phyloP scores from a whole-genome alignment of 2,888 invertebrate species.

The Ennomos quercinarius region DNA sequence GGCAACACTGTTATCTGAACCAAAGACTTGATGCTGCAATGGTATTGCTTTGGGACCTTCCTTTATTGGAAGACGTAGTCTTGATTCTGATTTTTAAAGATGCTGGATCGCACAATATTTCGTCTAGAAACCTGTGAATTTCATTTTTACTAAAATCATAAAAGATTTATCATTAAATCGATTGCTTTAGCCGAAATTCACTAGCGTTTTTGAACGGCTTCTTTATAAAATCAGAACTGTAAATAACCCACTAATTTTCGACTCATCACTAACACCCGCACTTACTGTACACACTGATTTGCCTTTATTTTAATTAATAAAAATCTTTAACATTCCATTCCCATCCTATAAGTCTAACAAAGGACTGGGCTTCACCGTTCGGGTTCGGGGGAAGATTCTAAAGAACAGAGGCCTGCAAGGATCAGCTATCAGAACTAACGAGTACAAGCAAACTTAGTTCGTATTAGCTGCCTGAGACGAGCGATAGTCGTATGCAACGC shows the following conservation, averaged over 20 bases:
- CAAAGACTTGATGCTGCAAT: constrained; percentile 48
- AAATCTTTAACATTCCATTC: constrained; percentile 71
- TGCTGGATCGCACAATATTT: not conserved
- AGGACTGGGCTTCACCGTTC: constrained; percentile 54
- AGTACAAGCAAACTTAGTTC: constrained; percentile 55
- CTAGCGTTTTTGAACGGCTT: constrained; percentile 21
- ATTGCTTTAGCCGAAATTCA: constrained; percentile 17
- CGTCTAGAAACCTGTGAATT: constrained; percentile 10
- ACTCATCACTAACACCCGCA: constrained; percentile 81
- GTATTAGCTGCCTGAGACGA: constrained; percentile 59
- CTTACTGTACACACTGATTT: constrained; percentile 50
- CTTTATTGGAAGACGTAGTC: constrained; percentile 18
- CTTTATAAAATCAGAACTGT: constrained; percentile 30
- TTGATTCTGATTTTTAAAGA: constrained; percentile 14
- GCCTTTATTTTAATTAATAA: constrained; percentile 58
- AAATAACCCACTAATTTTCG: constrained; percentile 74
- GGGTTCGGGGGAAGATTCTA: constrained; percentile 46
- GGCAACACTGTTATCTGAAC: constrained; percentile 69
- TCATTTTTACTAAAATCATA: constrained; percentile 13
- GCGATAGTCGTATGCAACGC: constrained; percentile 84
- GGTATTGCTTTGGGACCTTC: constrained; percentile 43
- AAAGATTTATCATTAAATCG: not conserved
- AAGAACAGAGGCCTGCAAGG: constrained; percentile 41
- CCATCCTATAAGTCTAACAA: constrained; percentile 44
- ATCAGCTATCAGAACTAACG: constrained; percentile 28